Conservation (phyloP, 2,888 invertebrate genomes). For the Drosophila cognata region DNA sequence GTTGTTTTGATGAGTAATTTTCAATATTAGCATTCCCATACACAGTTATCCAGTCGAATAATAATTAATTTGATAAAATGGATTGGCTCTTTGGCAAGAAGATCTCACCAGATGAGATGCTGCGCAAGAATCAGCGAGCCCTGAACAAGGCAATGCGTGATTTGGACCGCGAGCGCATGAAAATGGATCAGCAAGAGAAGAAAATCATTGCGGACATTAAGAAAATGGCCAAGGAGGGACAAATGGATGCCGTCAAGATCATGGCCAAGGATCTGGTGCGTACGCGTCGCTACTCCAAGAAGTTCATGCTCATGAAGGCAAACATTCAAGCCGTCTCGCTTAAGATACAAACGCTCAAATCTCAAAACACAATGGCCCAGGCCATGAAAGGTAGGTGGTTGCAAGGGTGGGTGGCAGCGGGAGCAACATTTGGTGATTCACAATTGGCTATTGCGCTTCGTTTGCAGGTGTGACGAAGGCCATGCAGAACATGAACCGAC, state of each 20-base stretch:
- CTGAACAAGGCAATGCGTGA: constrained; percentile 99
- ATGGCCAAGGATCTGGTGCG: constrained; percentile 99
- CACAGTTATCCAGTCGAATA: constrained; percentile 31
- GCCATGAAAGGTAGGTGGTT: constrained; percentile 93
- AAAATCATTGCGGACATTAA: constrained; percentile 99
- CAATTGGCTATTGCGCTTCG: background rate
- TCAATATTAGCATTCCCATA: constrained; percentile 37
- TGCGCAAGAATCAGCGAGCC: constrained; percentile 98
- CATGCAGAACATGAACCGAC: constrained; percentile 99
- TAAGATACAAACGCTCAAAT: constrained; percentile 98
- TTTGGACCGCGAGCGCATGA: constrained; percentile 95
- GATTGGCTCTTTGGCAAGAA: constrained; percentile 99
- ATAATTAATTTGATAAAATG: constrained; percentile 85
- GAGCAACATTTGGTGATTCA: constrained; percentile 12
- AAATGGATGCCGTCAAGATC: constrained; percentile 99
- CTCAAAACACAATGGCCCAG: constrained; percentile 99
- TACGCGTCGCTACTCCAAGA: constrained; percentile 97
- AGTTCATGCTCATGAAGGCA: constrained; percentile 99
- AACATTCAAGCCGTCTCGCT: constrained; percentile 99
- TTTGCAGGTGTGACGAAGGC: constrained; percentile 94
- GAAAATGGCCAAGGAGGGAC: constrained; percentile 99
- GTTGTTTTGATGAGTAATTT: constrained; percentile 62
- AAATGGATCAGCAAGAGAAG: constrained; percentile 99
- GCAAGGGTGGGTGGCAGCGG: background rate
- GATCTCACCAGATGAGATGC: constrained; percentile 98